phyloP scores from a whole-genome alignment of 2,113 vertebrate species.

The Lamprotornis superbus region DNA sequence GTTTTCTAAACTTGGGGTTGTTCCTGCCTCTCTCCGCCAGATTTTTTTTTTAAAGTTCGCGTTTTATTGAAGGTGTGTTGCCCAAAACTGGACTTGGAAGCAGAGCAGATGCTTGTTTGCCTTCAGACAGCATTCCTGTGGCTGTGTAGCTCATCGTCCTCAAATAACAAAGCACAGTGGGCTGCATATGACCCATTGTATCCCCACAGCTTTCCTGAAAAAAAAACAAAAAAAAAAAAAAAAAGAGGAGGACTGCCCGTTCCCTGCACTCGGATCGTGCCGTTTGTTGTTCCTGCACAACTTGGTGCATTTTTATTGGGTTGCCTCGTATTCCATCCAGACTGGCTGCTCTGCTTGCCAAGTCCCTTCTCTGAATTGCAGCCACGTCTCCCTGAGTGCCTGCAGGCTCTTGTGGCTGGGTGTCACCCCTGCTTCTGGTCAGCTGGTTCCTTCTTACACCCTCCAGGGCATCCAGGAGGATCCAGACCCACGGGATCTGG shows the following conservation, averaged over 20 bases:
- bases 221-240: too few relatives aligned
- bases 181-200: background rate
- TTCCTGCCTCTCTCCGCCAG: background rate
- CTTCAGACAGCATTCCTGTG: background rate
- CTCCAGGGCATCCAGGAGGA: background rate
- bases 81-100: background rate
- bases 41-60: background rate
- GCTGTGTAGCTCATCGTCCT: background rate
- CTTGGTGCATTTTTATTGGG: slow-evolving; percentile 7
- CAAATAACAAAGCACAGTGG: background rate
- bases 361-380: slow-evolving; percentile 10
- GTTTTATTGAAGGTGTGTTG: background rate
- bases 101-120: background rate
- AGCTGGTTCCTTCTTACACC: background rate
- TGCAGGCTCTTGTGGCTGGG: background rate
- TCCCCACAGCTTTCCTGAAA: background rate
- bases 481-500: background rate
- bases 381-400: background rate
- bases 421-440: background rate
- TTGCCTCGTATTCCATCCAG: background rate
- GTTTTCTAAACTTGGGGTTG: background rate
- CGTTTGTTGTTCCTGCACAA: background rate
- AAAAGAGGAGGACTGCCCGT: background rate
- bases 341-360: background rate
- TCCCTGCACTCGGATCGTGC: background rate